A percentile compares a stretch with the other conserved stretches of the same genome.
These are phyloP conservation scores for human DNA, from an alignment of 2,113 vertebrate genomes.

Conservation along the genomic window GRCh38 chr11:20043001-20043500, in stretches of 20 bases:
- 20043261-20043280: slow-evolving; percentile 58
- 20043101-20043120: not conserved
- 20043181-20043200: not conserved
- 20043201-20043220: slow-evolving; percentile 71
- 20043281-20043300: slow-evolving; percentile 30
- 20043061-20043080: not conserved
- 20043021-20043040: not conserved
- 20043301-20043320: slow-evolving; percentile 42
- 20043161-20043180: slow-evolving; percentile 40
- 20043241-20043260: slow-evolving; percentile 77
- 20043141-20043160: not conserved
- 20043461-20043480: no score
- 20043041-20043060: not conserved
- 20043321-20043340: slow-evolving; percentile 13
- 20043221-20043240: slow-evolving; percentile 64
- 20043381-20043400: no score
- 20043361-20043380: not conserved
- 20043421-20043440: not conserved
- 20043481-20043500: no score
- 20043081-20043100: not conserved
- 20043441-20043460: no score
- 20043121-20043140: slow-evolving; percentile 45
- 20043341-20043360: not conserved
- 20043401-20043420: not conserved
- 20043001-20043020: slow-evolving; percentile 10